phyloP scores from a whole-genome alignment of 2,888 invertebrate genomes.

The Heliconius sara region DNA sequence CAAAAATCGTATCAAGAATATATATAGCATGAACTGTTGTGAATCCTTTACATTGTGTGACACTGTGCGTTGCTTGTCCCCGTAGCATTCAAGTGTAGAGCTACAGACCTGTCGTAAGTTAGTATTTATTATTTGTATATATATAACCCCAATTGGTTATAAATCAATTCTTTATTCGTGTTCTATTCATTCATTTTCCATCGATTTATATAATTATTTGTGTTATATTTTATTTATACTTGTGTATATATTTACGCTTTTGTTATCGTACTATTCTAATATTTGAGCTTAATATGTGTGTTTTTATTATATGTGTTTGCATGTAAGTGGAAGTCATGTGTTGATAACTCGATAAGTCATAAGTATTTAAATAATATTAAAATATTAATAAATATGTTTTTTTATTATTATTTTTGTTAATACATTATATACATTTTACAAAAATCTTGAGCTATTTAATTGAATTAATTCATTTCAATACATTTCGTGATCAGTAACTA shows the following conservation, averaged over 20 bases:
- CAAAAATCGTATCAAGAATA: conserved; percentile 10
- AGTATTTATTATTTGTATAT: conserved; percentile 41
- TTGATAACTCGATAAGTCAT: conserved; percentile 26
- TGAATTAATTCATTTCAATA: conserved; percentile 25
- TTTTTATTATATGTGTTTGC: conserved; percentile 35
- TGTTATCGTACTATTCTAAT: conserved; percentile 34
- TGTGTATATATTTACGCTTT: conserved; percentile 41
- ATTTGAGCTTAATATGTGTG: conserved; percentile 43
- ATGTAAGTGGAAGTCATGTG: conserved; percentile 36
- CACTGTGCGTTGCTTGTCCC: conserved; percentile 77
- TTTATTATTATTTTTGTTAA: conserved; percentile 4
- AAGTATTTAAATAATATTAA: conserved; percentile 10
- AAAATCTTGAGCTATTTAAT: background rate
- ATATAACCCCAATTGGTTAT: conserved; percentile 32
- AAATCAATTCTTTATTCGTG: conserved; percentile 42
- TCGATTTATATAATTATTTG: conserved; percentile 16
- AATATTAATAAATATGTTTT: background rate
- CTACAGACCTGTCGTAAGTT: conserved; percentile 61
- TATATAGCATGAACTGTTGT: conserved; percentile 44
- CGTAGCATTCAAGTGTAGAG: conserved; percentile 78
- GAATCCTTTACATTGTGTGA: conserved; percentile 56
- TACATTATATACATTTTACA: conserved; percentile 15
- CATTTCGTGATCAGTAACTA: conserved; percentile 38
- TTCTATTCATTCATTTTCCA: conserved; percentile 41
- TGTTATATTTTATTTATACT: conserved; percentile 16